Conservation (phyloP, 2,113 vertebrate genomes). For the Ictidomys tridecemlineatus region DNA sequence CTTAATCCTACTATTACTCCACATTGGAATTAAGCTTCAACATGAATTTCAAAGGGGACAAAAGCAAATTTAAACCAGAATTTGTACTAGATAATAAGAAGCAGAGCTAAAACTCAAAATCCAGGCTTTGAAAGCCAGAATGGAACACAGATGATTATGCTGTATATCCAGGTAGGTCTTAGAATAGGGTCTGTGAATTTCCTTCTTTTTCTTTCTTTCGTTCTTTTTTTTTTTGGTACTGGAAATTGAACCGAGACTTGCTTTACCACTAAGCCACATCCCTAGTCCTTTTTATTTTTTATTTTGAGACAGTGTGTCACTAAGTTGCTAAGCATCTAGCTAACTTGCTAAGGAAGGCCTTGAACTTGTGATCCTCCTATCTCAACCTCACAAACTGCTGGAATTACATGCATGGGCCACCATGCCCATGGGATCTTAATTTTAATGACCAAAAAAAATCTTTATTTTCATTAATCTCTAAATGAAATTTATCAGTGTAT, state of each 20-base stretch:
- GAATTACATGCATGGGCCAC: too few species aligned
- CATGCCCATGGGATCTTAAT: background rate
- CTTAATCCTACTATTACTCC: background rate
- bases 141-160: background rate
- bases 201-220: too few species aligned
- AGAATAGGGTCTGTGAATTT: background rate
- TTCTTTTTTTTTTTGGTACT: too few species aligned
- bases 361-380: too few species aligned
- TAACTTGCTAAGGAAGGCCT: too few species aligned
- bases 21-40: background rate
- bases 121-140: conserved; percentile 43
- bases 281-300: too few species aligned
- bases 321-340: too few species aligned
- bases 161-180: background rate
- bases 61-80: background rate
- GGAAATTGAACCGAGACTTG: too few species aligned
- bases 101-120: background rate
- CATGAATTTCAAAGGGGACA: background rate
- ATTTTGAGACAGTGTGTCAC: too few species aligned
- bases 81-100: background rate
- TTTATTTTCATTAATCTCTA: conserved; percentile 40
- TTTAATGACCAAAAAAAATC: background rate
- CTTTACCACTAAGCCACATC: too few species aligned
- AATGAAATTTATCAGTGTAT: background rate
- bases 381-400: too few species aligned